Evolutionary conservation across 1,140 invertebrate species (phyloP).

Genomic region (Mycetomoellerius zeteki): DNA sequence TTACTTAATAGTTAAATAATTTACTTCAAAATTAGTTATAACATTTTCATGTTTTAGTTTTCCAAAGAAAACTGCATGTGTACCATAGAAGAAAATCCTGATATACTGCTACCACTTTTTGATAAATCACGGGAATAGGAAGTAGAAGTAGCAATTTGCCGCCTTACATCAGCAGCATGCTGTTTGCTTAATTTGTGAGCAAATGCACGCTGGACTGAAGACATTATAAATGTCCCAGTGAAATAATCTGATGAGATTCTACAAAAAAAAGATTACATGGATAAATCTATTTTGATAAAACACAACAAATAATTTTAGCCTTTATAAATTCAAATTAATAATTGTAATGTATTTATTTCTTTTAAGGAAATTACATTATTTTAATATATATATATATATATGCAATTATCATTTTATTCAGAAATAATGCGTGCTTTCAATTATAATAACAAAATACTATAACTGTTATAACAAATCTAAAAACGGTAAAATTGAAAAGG

Average conservation of each 20-base stretch:
- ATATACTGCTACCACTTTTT: slow-evolving; percentile 87
- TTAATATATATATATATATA: background rate
- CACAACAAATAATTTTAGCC: background rate
- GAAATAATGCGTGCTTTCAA: background rate
- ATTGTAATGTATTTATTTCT: slow-evolving; percentile 9
- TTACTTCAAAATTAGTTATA: background rate
- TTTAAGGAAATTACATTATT: background rate
- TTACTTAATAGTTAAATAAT: slow-evolving; percentile 65
- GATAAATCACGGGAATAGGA: slow-evolving; percentile 86
- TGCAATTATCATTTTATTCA: too few relatives aligned
- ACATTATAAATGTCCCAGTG: slow-evolving; percentile 84
- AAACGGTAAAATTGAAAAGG: slow-evolving; percentile 31
- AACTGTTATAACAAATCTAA: background rate
- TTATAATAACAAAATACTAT: background rate
- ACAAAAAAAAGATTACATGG: background rate
- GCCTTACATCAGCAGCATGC: slow-evolving; percentile 92
- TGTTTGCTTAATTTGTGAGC: slow-evolving; percentile 93
- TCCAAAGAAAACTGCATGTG: slow-evolving; percentile 76
- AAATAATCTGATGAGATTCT: slow-evolving; percentile 67
- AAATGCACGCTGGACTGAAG: slow-evolving; percentile 91
- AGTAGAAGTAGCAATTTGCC: slow-evolving; percentile 89
- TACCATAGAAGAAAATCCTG: slow-evolving; percentile 89
- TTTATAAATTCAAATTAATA: background rate
- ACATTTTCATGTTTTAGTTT: slow-evolving; percentile 32
- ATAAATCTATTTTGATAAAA: background rate